Conservation (phyloP, 2,888 invertebrate species). For the Sisyra nigra region DNA sequence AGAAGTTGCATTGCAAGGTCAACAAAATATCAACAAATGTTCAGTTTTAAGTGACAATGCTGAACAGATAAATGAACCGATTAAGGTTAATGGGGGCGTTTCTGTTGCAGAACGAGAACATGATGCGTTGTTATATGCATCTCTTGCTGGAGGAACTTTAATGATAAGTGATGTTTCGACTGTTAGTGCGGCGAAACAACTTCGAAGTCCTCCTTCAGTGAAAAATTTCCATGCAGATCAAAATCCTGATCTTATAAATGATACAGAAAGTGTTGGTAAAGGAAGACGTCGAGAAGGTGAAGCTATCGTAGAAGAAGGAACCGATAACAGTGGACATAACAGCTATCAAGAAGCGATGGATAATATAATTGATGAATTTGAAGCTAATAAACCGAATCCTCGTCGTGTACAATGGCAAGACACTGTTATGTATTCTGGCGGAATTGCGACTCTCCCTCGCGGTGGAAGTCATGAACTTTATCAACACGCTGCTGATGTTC, state of each 20-base stretch:
- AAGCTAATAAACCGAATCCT: conserved; percentile 21
- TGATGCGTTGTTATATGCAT: conserved; percentile 35
- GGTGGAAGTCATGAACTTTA: conserved; percentile 35
- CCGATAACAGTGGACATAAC: conserved; percentile 18
- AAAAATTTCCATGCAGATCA: conserved; percentile 40
- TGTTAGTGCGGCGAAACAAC: conserved; percentile 28
- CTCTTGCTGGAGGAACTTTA: conserved; percentile 21
- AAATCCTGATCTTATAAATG: conserved; percentile 67
- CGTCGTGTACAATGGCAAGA: conserved; percentile 38
- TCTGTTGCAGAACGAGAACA: conserved; percentile 37
- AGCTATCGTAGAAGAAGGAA: conserved; percentile 19
- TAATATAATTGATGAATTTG: conserved; percentile 18
- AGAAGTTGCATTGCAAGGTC: conserved; percentile 40
- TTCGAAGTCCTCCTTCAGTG: conserved; percentile 36
- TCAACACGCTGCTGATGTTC: conserved; percentile 55
- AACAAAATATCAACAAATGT: conserved; percentile 17
- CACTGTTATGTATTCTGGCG: conserved; percentile 9
- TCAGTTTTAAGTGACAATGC: conserved; percentile 18
- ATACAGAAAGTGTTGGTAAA: conserved; percentile 46
- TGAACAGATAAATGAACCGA: conserved; percentile 31
- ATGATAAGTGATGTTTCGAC: conserved; percentile 20
- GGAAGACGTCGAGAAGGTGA: conserved; percentile 27
- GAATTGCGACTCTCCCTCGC: conserved; percentile 28
- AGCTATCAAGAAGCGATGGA: conserved; percentile 21
- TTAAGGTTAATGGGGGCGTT: conserved; percentile 33